Evolutionary conservation across 2,888 invertebrate genomes (phyloP).

Genomic region (Chesias legatella): DNA sequence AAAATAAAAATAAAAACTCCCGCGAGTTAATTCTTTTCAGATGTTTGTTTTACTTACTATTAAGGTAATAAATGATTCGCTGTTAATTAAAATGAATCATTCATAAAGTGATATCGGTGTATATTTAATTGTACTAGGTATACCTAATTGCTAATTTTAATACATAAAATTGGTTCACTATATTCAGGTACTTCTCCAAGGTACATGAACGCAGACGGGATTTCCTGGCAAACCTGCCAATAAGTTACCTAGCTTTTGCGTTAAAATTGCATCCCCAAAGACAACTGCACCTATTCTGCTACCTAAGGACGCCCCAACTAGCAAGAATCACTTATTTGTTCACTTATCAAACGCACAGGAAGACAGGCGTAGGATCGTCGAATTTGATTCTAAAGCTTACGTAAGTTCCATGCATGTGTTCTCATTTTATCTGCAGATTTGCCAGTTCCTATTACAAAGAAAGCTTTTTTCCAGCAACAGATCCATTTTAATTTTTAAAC

Average conservation of each 20-base stretch:
- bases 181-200: constrained; percentile 69
- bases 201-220: constrained; percentile 58
- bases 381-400: constrained; percentile 67
- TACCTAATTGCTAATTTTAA: too few species aligned
- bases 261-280: constrained; percentile 38
- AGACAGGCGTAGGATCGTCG: constrained; percentile 63
- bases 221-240: constrained; percentile 59
- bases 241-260: constrained; percentile 59
- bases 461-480: too few species aligned
- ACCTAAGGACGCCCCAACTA: constrained; percentile 63
- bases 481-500: too few species aligned
- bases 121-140: too few species aligned
- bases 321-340: constrained; percentile 67
- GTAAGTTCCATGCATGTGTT: constrained; percentile 42
- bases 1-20: too few species aligned
- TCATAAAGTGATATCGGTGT: too few species aligned
- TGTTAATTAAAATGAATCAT: too few species aligned
- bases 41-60: too few species aligned
- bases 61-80: too few species aligned
- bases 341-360: constrained; percentile 61
- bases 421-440: too few species aligned
- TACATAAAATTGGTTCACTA: neutral
- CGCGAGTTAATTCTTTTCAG: too few species aligned
- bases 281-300: constrained; percentile 52
- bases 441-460: too few species aligned